phyloP scores from a whole-genome alignment of 2,888 invertebrate species.

The Meteorus cinctellus region DNA sequence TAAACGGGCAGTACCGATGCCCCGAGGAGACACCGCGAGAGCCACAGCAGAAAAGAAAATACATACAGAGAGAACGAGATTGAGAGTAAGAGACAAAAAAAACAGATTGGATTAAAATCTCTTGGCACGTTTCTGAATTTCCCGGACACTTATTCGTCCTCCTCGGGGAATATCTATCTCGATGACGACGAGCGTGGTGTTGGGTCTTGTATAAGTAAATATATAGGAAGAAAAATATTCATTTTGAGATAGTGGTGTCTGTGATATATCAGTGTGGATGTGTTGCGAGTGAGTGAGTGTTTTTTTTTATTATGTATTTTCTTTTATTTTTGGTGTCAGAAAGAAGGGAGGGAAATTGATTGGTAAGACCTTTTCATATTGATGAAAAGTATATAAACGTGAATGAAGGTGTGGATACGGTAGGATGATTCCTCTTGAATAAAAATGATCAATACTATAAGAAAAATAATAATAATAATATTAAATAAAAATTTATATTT shows the following conservation, averaged over 20 bases:
- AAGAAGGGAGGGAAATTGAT: conserved; percentile 30
- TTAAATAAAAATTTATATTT: background rate
- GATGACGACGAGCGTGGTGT: background rate
- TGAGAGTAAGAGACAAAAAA: background rate
- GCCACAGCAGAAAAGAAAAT: background rate
- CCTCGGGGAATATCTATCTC: conserved; percentile 25
- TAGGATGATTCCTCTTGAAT: conserved; percentile 22
- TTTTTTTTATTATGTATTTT: background rate
- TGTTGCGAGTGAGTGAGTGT: conserved; percentile 1
- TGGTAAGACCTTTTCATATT: conserved; percentile 30
- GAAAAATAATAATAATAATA: background rate
- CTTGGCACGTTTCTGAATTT: conserved; percentile 29
- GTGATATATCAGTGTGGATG: background rate
- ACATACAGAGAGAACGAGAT: conserved; percentile 31
- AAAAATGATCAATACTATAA: conserved; percentile 2
- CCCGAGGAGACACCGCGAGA: conserved; percentile 37
- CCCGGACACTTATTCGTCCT: background rate
- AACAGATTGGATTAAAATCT: conserved; percentile 36
- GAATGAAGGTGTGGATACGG: background rate
- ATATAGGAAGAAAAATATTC: background rate
- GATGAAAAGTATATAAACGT: background rate
- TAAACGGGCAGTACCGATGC: conserved; percentile 29
- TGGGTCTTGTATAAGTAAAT: conserved; percentile 4
- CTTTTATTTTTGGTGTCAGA: background rate
- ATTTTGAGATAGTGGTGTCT: background rate